Evolutionary conservation across 2,113 vertebrate species (phyloP), one percentile per base, ranked within the genome.

Genomic region (Bubo bubo): DNA sequence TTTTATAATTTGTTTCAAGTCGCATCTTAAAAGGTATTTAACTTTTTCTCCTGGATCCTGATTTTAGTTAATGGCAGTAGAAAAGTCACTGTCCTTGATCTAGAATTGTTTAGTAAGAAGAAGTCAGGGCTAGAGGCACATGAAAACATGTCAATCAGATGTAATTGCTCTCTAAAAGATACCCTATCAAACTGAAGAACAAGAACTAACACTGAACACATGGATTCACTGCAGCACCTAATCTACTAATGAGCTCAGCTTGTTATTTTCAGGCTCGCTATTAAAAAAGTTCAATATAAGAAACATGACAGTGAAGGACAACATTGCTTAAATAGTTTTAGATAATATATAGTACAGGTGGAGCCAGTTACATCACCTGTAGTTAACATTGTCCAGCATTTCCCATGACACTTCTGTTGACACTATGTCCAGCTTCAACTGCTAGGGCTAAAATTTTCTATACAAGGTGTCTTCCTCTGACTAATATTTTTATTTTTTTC

Each of bases 91-190:
- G 95, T 98, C 98, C 98, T 99, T 99, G 98, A 99, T 98, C 97
- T 95, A 95, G 97, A 95, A 92, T 92, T 97, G 96, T 97, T 98
- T 98, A 97, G 96, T 92, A 95, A 97, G 98, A 96, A 96, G 92
- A 82, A 97, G 89, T 97, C 77, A 95, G 96, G 95, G 98, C 98
- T 98, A 97, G 97, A 98, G 96, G 98, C 98, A 98, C 98, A 98
- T 98, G 98, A 98, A 98, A 99, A 99, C 98, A 98, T 88, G 98
- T 99, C 99, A 99, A 98, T 99, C 99, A 99, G 98, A 98, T 80
- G 98, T 99, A 99, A 99, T 99, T 99, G 98, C 98, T 98, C 96
- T 98, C 98, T 98, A 98, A 98, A 98, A 99, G 98, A 98, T 99
- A 98, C 98, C 98, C 91, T 98, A 98, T 98, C 98, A 97, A 98